A percentile compares a stretch with the other conserved stretches of the same genome.
phyloP scores from a whole-genome alignment of 92 coral and sea anemone genomes.

The Scolanthus callimorphus region DNA sequence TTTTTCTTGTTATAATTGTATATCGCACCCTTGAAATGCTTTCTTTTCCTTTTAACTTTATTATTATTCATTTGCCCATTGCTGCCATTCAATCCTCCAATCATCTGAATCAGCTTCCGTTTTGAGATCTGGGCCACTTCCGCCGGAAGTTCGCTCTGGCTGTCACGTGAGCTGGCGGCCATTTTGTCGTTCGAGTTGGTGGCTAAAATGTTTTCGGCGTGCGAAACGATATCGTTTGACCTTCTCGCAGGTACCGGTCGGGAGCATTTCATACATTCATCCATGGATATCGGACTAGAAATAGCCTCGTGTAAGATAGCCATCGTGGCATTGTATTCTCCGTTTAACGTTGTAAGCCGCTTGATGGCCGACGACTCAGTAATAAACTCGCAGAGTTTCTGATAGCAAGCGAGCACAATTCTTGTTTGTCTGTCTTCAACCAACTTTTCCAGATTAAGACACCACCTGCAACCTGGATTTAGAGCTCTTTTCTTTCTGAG shows the following conservation, averaged over 20 bases:
- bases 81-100: slow-evolving; percentile 32
- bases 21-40: slow-evolving; percentile 72
- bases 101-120: slow-evolving; percentile 37
- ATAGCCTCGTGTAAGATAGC: slow-evolving; percentile 82
- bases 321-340: slow-evolving; percentile 73
- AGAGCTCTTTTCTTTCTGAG: slow-evolving; percentile 86
- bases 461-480: slow-evolving; percentile 98
- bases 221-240: slow-evolving; percentile 6
- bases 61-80: slow-evolving; percentile 23
- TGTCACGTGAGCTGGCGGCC: slow-evolving; percentile 78
- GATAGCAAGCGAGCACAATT: slow-evolving; percentile 92
- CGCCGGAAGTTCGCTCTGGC: slow-evolving; percentile 40
- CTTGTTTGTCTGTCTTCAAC: slow-evolving; percentile 78
- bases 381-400: slow-evolving; percentile 84
- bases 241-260: slow-evolving; percentile 14
- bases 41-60: slow-evolving; percentile 52
- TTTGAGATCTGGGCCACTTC: slow-evolving; percentile 56
- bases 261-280: slow-evolving; percentile 22
- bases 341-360: slow-evolving; percentile 59
- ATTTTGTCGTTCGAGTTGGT: slow-evolving; percentile 43
- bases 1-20: slow-evolving; percentile 71
- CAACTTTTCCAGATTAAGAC: slow-evolving; percentile 78
- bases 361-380: slow-evolving; percentile 44
- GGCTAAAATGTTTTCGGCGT: slow-evolving; percentile 13
- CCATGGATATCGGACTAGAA: slow-evolving; percentile 72